Base-by-base conservation (phyloP, 2,113 vertebrate genomes). In the Hippolais icterina region DNA sequence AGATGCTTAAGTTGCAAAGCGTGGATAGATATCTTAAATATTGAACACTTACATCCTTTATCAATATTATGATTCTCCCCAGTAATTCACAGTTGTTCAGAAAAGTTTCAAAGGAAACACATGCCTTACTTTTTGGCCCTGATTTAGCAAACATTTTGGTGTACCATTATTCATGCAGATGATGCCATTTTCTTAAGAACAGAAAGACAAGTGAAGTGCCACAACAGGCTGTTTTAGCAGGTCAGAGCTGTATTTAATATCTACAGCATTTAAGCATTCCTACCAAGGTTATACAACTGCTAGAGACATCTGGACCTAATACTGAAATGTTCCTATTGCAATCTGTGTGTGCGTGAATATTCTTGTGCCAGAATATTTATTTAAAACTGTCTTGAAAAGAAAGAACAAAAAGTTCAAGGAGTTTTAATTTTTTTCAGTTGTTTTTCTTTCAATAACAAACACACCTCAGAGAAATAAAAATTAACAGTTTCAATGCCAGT, bases 261-360 rank as follows among this genome's bases (percentile, higher is more conserved):
- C 75, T 50, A 27, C 57, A 56, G 28, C 37, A 75, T 75, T 86
- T 63, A 53, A 87, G 69, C 57, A 53, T 86, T 93, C 60, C 60
- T 81, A 47, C 44, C 49, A 42, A 83, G 79, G 68, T 95, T 93
- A 92, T 78, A 83, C 64, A 89, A 95, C 86, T 86, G 66, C 71
- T 89, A 75, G 82, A 83, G 71, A 93, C 87, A 96, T 86, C 90
- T 92, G 88, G 90, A 90, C 72, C 79, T 81, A 86, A 90, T 80
- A 75, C 20, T 33, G 44, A 88, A 90, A 90, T n/a, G 64, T 87
- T 91, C 42, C 63, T 72, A 29, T 72, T 90, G 86, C 86, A 79
- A 59, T 86, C 76, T 79, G 53, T 49, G 68, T 50, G 54, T 12
- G 9, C 47, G 13, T 82, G 52, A 90, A 53, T 75, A 71, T 31